Base-by-base conservation (phyloP, 2,888 invertebrate species). In the Notocelia uddmanniana region DNA sequence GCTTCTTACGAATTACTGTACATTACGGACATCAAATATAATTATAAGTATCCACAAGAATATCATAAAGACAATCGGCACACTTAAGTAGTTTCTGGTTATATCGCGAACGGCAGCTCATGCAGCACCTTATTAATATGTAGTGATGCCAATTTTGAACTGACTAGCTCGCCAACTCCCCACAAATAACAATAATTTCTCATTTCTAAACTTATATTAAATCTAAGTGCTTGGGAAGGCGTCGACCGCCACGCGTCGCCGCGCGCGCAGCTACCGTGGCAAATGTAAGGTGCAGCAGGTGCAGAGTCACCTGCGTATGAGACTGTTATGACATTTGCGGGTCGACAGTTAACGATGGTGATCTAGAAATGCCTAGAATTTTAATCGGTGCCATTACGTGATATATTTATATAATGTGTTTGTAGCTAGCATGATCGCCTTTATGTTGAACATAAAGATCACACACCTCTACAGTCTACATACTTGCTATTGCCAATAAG, bases 131-230 rank as follows among this genome's bases (percentile, higher is more conserved):
- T 31, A 31, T 31, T 31, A 31, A 31, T 31, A 31, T 31, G 8
- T 31, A 31, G 5, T 9, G 31, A 31, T 31, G 8, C 26, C 5
- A 5, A 31, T 31, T 31, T 31, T 8, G 8, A 31, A 31, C 31
- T 31, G 31, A 31, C 31, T 2, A 31, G 31, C 31, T 5, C 31
- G 31, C 31, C 31, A 31, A 9, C 31, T 31, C 31, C n/a, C n/a
- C n/a, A n/a, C 13, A 41, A 13, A 45, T n/a, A 21, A 60, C 18
- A 26, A 60, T 60, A 45, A 60, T 60, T 23, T 59, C 45, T 41
- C 45, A 60, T 60, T 60, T 60, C 26, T 75, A 71, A 70, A 75
- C 75, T 75, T 67, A 66, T 60, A 60, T 45, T 45, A 45, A 60
- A 60, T 45, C 62, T 50, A 21, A 26, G 63, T n/a, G 34, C 50